Evolutionary conservation across 1,140 invertebrate genomes (phyloP), one percentile per base, ranked within the genome.

Genomic region (Drosophila willistoni): DNA sequence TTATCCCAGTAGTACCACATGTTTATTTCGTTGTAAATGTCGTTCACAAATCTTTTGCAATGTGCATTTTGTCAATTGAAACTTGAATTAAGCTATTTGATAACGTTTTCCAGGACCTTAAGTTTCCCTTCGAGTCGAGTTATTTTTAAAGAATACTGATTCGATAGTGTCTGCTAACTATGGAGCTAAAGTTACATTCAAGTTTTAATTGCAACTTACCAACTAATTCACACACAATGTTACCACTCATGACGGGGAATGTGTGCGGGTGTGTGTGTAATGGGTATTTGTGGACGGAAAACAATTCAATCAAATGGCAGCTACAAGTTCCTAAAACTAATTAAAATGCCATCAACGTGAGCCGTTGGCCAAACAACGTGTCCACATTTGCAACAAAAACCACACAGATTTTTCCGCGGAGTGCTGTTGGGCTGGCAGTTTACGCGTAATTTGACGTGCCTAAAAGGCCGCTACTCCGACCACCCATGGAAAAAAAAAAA

Each of bases 291-390:
- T 12, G 44, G 44, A 7, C 44, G 44, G 61, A 74, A 69, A 81
- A 81, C 79, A 89, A 83, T 87, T 87, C 83, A 87, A 87, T 87
- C 84, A 87, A 87, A 80, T 81, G 78, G 74, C 57, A 66, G 83
- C 83, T 83, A 87, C 84, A 87, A 87, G 83, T 87, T 87, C 76
- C 84, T 87, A 80, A 87, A 87, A 87, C 83, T 87, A 87, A 87
- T 87, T 87, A 87, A 87, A 87, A 87, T 89, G 83, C 83, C 83
- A 87, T 87, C 83, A 87, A 79, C 83, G 78, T 54, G 75, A 56
- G 25, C 84, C 76, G 72, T 73, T 39, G 80, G 80, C 76, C 47
- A 64, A 22, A 59, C 41, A 56, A 72, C 69, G 71, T 65, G 61
- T 64, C 62, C 41, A 29, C 29, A 64, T 25, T 14, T 13, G 29